A percentile compares a stretch with the other conserved stretches of the same genome.
Conservation (phyloP, 2,888 invertebrate species). For the Uropetala carovei region DNA sequence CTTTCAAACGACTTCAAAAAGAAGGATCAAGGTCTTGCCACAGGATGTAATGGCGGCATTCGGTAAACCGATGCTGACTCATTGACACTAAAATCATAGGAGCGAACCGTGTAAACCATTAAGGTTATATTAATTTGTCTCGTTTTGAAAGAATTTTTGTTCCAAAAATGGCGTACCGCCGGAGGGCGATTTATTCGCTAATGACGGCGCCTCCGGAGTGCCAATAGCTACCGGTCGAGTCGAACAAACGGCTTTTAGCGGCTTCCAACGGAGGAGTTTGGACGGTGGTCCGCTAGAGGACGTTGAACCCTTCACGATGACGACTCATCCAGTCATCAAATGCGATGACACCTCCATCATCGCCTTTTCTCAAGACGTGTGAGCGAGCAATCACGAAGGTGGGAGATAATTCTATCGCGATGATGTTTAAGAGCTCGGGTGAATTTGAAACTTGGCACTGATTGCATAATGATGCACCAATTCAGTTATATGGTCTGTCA, state of each 20-base stretch:
- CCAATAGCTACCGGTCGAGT: neutral
- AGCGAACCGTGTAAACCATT: neutral
- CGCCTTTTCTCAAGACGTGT: neutral
- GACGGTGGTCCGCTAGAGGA: neutral
- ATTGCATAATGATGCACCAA: neutral
- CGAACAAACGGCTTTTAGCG: neutral
- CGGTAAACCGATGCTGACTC: neutral
- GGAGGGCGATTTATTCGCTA: neutral
- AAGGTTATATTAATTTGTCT: neutral
- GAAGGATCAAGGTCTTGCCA: neutral
- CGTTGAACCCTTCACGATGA: neutral
- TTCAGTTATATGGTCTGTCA: too few species aligned
- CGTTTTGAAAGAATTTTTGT: neutral
- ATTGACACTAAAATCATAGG: neutral
- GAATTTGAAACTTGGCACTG: neutral
- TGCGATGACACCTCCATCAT: slow-evolving; percentile 7
- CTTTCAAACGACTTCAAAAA: neutral
- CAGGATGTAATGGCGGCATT: neutral
- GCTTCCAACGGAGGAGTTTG: neutral
- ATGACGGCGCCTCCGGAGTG: neutral
- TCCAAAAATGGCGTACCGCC: neutral
- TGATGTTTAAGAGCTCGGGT: neutral
- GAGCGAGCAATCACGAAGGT: neutral
- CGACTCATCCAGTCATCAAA: neutral
- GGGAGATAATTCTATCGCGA: too few species aligned